A percentile compares a stretch with the other conserved stretches of the same genome.
These are phyloP conservation scores for Scaptomyza hsui DNA, from an alignment of 1,140 invertebrate genomes.

Conservation along the genomic window DNA sequence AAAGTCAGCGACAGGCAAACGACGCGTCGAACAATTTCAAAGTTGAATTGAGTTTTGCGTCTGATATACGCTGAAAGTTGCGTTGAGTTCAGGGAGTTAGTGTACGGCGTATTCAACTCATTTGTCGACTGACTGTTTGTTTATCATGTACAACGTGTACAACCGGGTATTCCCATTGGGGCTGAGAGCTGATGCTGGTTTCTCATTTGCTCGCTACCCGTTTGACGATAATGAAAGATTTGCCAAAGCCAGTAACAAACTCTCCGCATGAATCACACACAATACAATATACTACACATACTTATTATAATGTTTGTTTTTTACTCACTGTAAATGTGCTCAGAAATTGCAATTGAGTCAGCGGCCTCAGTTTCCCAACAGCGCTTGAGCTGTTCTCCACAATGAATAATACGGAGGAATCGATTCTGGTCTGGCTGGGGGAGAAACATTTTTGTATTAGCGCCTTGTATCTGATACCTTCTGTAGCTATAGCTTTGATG, in stretches of 20 bases:
- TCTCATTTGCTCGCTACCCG: conserved; percentile 17
- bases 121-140: conserved; percentile 37
- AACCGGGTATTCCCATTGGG: conserved; percentile 50
- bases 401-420: conserved; percentile 17
- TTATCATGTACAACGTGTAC: conserved; percentile 31
- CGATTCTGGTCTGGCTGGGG: background rate
- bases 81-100: background rate
- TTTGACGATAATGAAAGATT: conserved; percentile 40
- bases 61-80: conserved; percentile 24
- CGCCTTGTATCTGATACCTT: conserved; percentile 23
- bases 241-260: conserved; percentile 24
- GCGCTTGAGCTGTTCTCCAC: conserved; percentile 10
- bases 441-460: conserved; percentile 3
- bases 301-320: background rate
- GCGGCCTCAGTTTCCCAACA: conserved; percentile 6
- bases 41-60: conserved; percentile 76
- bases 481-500: background rate
- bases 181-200: background rate
- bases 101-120: background rate
- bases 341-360: conserved; percentile 6
- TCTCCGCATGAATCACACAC: conserved; percentile 19
- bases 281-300: conserved; percentile 5
- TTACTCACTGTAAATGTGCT: background rate
- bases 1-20: conserved; percentile 61
- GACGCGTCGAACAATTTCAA: conserved; percentile 64